A percentile compares a stretch with the other conserved stretches of the same genome.
phyloP scores from a whole-genome alignment of 1,140 invertebrate genomes.

The Drosophila persimilis region DNA sequence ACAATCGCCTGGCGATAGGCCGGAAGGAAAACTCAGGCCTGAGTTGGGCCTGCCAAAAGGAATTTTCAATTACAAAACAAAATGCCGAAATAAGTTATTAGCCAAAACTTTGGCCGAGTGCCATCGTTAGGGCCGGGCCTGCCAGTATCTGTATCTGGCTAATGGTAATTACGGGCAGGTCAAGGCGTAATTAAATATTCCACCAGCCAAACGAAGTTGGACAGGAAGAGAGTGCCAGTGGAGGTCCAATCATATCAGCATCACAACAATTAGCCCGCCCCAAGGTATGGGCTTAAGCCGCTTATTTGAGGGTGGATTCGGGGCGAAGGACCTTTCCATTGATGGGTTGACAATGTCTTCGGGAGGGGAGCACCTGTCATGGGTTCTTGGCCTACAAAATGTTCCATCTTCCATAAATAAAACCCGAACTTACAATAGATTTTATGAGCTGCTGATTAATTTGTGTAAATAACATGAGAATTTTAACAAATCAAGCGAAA shows the following conservation, averaged over 20 bases:
- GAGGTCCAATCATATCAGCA: conserved; percentile 43
- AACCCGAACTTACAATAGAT: too few relatives aligned
- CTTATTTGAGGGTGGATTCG: not conserved
- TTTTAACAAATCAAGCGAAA: too few relatives aligned
- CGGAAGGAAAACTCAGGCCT: conserved; percentile 22
- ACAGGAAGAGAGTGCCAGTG: conserved; percentile 20
- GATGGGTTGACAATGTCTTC: too few relatives aligned
- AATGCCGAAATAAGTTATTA: conserved; percentile 73
- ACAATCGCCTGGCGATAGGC: conserved; percentile 22
- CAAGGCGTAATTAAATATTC: conserved; percentile 64
- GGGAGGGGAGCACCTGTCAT: too few relatives aligned
- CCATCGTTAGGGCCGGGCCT: not conserved
- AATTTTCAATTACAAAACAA: conserved; percentile 73
- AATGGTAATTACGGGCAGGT: conserved; percentile 46
- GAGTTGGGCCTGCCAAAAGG: conserved; percentile 44
- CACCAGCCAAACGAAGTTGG: conserved; percentile 34
- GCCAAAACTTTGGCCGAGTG: conserved; percentile 51
- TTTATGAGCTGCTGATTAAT: too few relatives aligned
- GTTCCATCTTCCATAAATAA: too few relatives aligned
- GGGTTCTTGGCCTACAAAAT: too few relatives aligned
- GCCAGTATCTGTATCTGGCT: not conserved
- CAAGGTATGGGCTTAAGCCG: not conserved
- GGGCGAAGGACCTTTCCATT: too few relatives aligned
- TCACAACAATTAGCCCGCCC: conserved; percentile 14
- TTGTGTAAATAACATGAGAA: too few relatives aligned